phyloP scores from a whole-genome alignment of 2,797 vertebrate genomes.

The Enteromius paludinosus region DNA sequence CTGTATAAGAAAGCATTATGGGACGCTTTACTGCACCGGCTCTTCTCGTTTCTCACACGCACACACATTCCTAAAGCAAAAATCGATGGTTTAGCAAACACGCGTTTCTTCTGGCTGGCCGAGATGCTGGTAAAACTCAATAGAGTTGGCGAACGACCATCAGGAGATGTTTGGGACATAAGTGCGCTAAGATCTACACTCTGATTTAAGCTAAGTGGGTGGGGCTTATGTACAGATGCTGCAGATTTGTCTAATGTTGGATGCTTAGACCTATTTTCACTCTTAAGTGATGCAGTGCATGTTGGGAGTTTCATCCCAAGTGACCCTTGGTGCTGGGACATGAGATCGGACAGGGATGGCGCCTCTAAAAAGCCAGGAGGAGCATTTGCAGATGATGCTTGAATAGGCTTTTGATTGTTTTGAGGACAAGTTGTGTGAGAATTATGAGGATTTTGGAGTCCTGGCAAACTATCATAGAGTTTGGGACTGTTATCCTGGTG shows the following conservation, averaged over 20 bases:
- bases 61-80: slow-evolving; percentile 90
- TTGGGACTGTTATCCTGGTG: slow-evolving; percentile 77
- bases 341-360: slow-evolving; percentile 80
- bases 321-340: slow-evolving; percentile 74
- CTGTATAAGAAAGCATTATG: slow-evolving; percentile 78
- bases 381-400: slow-evolving; percentile 32
- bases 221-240: slow-evolving; percentile 61
- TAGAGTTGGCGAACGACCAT: slow-evolving; percentile 49
- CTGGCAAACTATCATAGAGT: slow-evolving; percentile 67
- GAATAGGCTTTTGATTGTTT: slow-evolving; percentile 35
- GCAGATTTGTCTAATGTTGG: slow-evolving; percentile 32
- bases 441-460: slow-evolving; percentile 66
- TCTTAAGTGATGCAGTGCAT: slow-evolving; percentile 6
- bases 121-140: background rate
- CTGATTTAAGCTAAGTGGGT: slow-evolving; percentile 67
- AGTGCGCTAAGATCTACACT: slow-evolving; percentile 85
- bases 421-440: slow-evolving; percentile 18
- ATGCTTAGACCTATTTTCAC: background rate
- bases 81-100: slow-evolving; percentile 87
- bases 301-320: slow-evolving; percentile 71
- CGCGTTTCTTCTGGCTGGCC: slow-evolving; percentile 50
- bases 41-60: slow-evolving; percentile 71
- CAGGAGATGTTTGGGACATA: slow-evolving; percentile 68
- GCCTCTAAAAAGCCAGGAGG: slow-evolving; percentile 72
- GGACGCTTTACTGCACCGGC: slow-evolving; percentile 57